A percentile compares a stretch with the other conserved stretches of the same genome.
Evolutionary conservation across 2,888 invertebrate species (phyloP).

Genomic region (Aleiodes alternator): DNA sequence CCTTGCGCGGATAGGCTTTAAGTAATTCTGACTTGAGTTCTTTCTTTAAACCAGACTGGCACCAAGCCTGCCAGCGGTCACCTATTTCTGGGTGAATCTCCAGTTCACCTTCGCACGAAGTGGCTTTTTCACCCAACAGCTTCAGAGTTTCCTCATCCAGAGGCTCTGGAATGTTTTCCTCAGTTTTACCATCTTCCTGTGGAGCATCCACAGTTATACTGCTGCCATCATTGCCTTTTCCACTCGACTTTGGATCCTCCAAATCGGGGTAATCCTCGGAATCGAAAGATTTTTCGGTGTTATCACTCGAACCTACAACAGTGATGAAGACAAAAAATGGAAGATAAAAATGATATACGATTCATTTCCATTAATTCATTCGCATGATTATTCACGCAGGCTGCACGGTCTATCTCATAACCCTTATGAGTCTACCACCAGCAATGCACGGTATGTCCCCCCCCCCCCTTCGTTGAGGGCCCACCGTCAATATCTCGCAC

Average conservation of each 20-base stretch:
- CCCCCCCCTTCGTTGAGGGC: conserved; percentile 1
- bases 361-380: not conserved
- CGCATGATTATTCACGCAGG: not conserved
- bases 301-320: too few relatives aligned
- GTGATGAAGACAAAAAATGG: too few relatives aligned
- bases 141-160: not conserved
- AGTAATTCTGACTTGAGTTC: conserved; percentile 47
- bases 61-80: conserved; percentile 50
- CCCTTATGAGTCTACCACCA: not conserved
- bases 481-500: not conserved
- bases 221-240: not conserved
- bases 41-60: conserved; percentile 49
- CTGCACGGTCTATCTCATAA: not conserved
- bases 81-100: conserved; percentile 47
- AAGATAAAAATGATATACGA: not conserved
- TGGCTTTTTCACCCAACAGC: conserved; percentile 11
- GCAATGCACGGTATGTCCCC: not conserved
- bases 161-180: not conserved
- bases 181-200: not conserved
- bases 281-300: too few relatives aligned
- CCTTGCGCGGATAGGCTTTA: conserved; percentile 50
- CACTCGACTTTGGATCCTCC: not conserved
- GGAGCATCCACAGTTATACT: not conserved
- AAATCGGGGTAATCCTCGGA: too few relatives aligned
- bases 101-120: conserved; percentile 38